Evolutionary conservation across 1,140 invertebrate genomes (phyloP), one percentile per base, ranked within the genome.

Genomic region (Diabrotica virgifera): DNA sequence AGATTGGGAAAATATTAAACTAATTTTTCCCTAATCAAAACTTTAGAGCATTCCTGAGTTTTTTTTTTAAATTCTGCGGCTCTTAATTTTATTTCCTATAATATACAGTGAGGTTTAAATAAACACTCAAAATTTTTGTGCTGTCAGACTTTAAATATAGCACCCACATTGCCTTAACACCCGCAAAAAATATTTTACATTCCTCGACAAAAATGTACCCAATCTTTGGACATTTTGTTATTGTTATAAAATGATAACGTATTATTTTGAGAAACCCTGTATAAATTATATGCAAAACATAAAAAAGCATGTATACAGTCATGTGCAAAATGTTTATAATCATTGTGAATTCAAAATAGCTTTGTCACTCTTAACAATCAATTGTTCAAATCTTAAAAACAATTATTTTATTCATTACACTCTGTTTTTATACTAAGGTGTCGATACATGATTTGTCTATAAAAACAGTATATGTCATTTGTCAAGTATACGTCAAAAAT

Each of bases 291-390:
- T 68, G 75, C 73, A 69, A 75, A 74, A 74, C 73, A 72, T 74
- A 73, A 74, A 73, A 76, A 77, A 77, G 74, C 74, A 67, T 73
- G 62, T 75, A 71, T 74, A 74, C 70, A 72, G 69, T 71, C 61
- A 69, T 70, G 70, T 74, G 71, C 71, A 72, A 70, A 72, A 71
- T 67, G 59, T 71, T 24, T 24, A 63, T 63, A 38, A 56, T 57
- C 40, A 46, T 46, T 46, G 40, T 46, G 40, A 5, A 46, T 46
- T 46, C 40, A n/a, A 46, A 46, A 46, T 46, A 46, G 40, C 40
- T 46, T 46, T 46, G 40, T 46, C 40, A 46, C n/a, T 46, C 40
- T 8, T 46, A 46, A 46, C 40, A 46, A 46, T 46, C 40, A 24
- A 24, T 24, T 24, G 24, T 24, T 24, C 24, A 46, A 46, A 46